phyloP scores from a whole-genome alignment of 1,140 invertebrate species.

The Whitmania pigra region DNA sequence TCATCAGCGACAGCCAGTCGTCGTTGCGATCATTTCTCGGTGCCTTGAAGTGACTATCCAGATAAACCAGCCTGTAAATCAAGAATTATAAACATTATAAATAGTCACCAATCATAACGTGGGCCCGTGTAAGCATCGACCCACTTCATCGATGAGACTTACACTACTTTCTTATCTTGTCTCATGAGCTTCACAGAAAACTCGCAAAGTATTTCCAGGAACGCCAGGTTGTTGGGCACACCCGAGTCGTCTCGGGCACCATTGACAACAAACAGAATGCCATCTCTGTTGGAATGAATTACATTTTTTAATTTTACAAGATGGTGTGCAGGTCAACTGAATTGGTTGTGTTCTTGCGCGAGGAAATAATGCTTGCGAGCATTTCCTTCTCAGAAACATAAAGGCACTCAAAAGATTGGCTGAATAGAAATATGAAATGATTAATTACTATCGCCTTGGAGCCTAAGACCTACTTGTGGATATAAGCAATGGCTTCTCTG shows the following conservation, averaged over 20 bases:
- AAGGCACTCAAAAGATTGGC: not conserved
- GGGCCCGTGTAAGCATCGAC: not conserved
- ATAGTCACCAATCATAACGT: not conserved
- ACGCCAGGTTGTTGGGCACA: constrained; percentile 68
- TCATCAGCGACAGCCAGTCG: constrained; percentile 18
- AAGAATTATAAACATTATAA: not conserved
- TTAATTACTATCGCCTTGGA: not conserved
- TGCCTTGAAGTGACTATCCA: constrained; percentile 57
- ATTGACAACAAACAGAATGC: constrained; percentile 75
- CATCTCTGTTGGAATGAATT: constrained; percentile 52
- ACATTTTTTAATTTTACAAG: not conserved
- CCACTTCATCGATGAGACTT: constrained; percentile 37
- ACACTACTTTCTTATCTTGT: constrained; percentile 86
- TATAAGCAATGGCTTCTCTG: constrained; percentile 84
- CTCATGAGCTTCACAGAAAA: constrained; percentile 90
- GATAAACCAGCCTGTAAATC: constrained; percentile 56
- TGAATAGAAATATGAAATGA: not conserved
- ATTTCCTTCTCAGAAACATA: not conserved
- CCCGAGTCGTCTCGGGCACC: constrained; percentile 57
- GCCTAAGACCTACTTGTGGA: constrained; percentile 56
- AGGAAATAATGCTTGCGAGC: not conserved
- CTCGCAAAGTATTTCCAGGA: constrained; percentile 84
- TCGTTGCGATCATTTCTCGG: constrained; percentile 19
- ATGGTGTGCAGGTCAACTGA: not conserved
- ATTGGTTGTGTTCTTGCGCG: no score